Conservation (phyloP, 2,888 invertebrate species). For the Epistrophella euchroma region DNA sequence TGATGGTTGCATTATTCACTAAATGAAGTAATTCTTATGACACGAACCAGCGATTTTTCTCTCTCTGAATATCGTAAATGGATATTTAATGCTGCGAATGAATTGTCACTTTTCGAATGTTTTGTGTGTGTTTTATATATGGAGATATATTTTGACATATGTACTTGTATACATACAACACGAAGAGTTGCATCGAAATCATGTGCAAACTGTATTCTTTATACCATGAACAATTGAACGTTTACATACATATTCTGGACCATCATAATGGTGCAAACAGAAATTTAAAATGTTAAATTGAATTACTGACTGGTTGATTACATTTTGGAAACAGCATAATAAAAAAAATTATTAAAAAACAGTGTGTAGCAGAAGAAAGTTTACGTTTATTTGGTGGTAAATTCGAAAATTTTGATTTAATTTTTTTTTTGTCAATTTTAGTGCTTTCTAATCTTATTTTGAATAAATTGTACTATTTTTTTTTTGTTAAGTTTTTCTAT, state of each 20-base stretch:
- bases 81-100: slow-evolving; percentile 53
- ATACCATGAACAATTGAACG: no score
- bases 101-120: slow-evolving; percentile 50
- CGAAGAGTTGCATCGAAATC: slow-evolving; percentile 2
- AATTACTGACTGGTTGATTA: slow-evolving; percentile 57
- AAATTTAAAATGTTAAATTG: slow-evolving; percentile 52
- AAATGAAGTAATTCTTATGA: slow-evolving; percentile 29
- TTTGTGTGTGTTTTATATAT: slow-evolving; percentile 5
- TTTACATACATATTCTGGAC: neutral
- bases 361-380: neutral
- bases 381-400: neutral
- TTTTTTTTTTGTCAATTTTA: no score
- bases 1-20: slow-evolving; percentile 25
- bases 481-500: no score
- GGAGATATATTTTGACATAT: neutral
- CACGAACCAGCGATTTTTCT: slow-evolving; percentile 9
- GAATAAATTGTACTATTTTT: no score
- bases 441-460: no score
- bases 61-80: slow-evolving; percentile 30
- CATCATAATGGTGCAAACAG: slow-evolving; percentile 33
- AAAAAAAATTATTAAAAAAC: no score
- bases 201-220: neutral
- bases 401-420: no score
- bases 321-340: neutral
- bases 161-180: neutral